Evolutionary conservation across 2,888 invertebrate genomes (phyloP), one percentile per base, ranked within the genome.

Genomic region (Pristionchus mayeri): DNA sequence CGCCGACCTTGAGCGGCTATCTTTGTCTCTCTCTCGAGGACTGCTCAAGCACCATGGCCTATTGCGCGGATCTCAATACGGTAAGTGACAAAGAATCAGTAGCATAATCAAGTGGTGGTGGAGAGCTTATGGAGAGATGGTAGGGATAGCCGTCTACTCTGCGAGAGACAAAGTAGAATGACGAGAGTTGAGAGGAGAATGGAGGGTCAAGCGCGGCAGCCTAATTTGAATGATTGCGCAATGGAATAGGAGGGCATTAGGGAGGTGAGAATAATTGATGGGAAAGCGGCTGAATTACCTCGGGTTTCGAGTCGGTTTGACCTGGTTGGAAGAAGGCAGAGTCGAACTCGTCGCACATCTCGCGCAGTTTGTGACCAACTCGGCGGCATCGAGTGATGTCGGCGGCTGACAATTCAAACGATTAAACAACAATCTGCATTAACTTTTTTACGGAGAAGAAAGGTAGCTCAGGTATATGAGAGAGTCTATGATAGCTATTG

Each of bases 211-310:
- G 63, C 30, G 21, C 57, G 57, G n/a, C 7, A 50, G 50, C 48
- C 76, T 50, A 78, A 78, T 78, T 80, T 80, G 80, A 80, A 80
- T 80, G 80, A 80, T 80, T 80, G 80, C 80, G 80, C 80, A 57
- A 57, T 18, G 54, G 54, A 80, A 37, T 57, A 27, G 4, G 24
- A 18, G 57, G 1, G 80, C 34, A 80, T 80, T 44, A 57, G 80
- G 75, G 75, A 80, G 52, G 40, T 80, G 52, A 80, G 80, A 80
- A 80, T 80, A 80, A 80, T 80, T 80, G 80, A 80, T 52, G 40
- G 57, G 80, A 40, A 57, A 52, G 44, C n/a, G 71, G n/a, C 24
- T 80, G 27, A 80, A 50, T 78, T 48, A 78, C 76, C 50, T 50
- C 76, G 3, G 48, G 50, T 50, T 50, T 60, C 27, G 24, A 13